Percentiles rank a stretch among this genome's conserved stretches.
Conservation (phyloP, 2,797 vertebrate species). For the Leontopithecus rosalia region DNA sequence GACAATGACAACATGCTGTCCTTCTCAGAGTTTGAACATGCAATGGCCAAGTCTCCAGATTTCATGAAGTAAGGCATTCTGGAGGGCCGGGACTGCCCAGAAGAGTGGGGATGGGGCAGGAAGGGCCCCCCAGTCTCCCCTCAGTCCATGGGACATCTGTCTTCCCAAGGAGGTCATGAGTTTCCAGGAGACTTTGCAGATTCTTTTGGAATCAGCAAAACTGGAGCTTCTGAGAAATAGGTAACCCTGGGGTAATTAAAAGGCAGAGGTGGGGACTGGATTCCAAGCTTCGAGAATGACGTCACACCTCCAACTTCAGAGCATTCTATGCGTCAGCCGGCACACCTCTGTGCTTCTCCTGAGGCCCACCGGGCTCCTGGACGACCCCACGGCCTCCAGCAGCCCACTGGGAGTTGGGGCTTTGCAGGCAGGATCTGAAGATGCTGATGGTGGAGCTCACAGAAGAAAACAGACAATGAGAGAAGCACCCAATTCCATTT, state of each 20-base stretch:
- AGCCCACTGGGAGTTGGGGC: neutral
- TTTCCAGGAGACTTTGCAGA: neutral
- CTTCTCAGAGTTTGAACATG: slow-evolving; percentile 78
- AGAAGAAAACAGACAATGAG: neutral
- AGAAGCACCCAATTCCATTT: neutral
- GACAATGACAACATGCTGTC: slow-evolving; percentile 81
- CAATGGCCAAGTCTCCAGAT: slow-evolving; percentile 77
- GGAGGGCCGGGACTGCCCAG: no score
- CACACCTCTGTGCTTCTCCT: neutral
- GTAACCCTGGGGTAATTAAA: neutral
- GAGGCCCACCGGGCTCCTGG: neutral
- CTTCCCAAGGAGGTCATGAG: neutral
- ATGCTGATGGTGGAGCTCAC: neutral
- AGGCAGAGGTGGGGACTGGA: neutral
- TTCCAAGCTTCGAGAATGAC: neutral
- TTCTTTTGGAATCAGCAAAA: neutral
- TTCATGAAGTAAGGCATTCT: slow-evolving; percentile 79
- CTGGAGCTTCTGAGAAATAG: neutral
- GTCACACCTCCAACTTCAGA: neutral
- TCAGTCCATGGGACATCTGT: neutral
- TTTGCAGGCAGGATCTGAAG: neutral
- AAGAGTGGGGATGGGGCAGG: no score
- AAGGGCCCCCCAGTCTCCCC: neutral
- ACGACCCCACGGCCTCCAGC: neutral
- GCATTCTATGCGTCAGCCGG: fast-evolving